Evolutionary conservation across 2,113 vertebrate genomes (phyloP).

Genomic region (Etheostoma spectabile): DNA sequence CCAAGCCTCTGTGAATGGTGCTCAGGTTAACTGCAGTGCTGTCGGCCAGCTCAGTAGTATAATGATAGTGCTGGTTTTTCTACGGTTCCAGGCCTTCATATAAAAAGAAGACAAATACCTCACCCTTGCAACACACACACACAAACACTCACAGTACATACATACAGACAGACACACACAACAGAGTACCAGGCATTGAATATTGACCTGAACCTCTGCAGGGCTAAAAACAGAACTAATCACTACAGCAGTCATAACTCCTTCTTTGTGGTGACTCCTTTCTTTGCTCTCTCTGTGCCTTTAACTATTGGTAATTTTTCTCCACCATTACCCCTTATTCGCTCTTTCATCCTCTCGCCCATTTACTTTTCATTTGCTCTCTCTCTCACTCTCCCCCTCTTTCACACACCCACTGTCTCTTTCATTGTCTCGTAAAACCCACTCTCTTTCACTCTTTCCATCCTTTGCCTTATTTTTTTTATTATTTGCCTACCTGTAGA

Average conservation of each 20-base stretch:
- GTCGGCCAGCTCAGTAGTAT: slow-evolving; percentile 70
- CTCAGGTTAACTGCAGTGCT: slow-evolving; percentile 80
- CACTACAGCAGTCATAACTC: slow-evolving; percentile 76
- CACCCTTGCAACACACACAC: slow-evolving; percentile 15
- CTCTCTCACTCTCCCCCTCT: neutral
- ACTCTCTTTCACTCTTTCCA: slow-evolving; percentile 28
- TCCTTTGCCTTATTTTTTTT: slow-evolving; percentile 8
- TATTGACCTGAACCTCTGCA: slow-evolving; percentile 78
- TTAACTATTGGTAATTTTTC: slow-evolving; percentile 69
- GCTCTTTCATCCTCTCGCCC: slow-evolving; percentile 54
- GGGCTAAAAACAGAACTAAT: slow-evolving; percentile 84
- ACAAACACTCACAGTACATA: slow-evolving; percentile 25
- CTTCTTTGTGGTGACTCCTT: slow-evolving; percentile 69
- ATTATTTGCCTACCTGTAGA: neutral
- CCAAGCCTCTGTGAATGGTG: slow-evolving; percentile 12
- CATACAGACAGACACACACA: slow-evolving; percentile 18
- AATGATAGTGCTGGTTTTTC: slow-evolving; percentile 75
- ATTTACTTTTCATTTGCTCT: slow-evolving; percentile 64
- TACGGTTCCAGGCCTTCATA: slow-evolving; percentile 51
- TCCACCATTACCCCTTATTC: slow-evolving; percentile 73
- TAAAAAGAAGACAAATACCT: slow-evolving; percentile 54
- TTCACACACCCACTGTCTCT: neutral
- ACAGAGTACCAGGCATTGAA: slow-evolving; percentile 65
- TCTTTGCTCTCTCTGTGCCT: slow-evolving; percentile 51
- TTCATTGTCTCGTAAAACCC: slow-evolving; percentile 51